Evolutionary conservation across 2,113 vertebrate species (phyloP).

Genomic region (Heterocephalus glaber): DNA sequence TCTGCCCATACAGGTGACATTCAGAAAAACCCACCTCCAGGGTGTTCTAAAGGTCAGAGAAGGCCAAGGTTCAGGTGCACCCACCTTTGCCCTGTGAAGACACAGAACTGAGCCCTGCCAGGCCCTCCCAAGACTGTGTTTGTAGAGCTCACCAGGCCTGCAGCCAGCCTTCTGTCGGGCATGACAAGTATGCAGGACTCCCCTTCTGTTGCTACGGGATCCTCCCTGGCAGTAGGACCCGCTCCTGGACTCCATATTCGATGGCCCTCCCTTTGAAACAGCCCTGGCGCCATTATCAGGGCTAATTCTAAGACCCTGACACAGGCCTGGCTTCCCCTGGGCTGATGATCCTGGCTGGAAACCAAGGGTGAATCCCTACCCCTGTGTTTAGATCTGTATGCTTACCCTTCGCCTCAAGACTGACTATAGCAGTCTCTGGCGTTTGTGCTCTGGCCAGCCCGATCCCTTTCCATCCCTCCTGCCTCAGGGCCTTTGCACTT

Average conservation of each 20-base stretch:
- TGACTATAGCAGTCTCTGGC: background rate
- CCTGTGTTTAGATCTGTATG: background rate
- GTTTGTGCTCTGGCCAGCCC: background rate
- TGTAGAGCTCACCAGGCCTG: background rate
- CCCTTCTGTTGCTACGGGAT: background rate
- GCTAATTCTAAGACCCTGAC: background rate
- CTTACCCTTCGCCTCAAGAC: background rate
- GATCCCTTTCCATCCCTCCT: too few species aligned
- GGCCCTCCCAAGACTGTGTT: too few species aligned
- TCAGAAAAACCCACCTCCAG: background rate
- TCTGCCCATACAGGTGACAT: background rate
- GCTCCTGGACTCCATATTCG: too few species aligned
- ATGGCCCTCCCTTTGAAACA: too few species aligned
- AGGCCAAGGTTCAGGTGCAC: background rate
- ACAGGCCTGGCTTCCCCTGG: background rate
- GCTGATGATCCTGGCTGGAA: background rate
- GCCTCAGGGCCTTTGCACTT: background rate
- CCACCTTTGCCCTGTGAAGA: background rate
- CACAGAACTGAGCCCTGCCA: background rate
- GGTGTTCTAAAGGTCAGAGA: background rate
- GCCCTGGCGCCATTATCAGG: background rate
- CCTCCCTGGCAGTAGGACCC: background rate
- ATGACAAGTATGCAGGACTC: background rate
- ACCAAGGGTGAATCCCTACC: rapidly evolving
- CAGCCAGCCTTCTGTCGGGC: too few species aligned